Percentiles rank a stretch among this genome's conserved stretches.
These are phyloP conservation scores for Lypha dubia DNA, from an alignment of 2,888 invertebrate genomes.

Conservation along the genomic window DNA sequence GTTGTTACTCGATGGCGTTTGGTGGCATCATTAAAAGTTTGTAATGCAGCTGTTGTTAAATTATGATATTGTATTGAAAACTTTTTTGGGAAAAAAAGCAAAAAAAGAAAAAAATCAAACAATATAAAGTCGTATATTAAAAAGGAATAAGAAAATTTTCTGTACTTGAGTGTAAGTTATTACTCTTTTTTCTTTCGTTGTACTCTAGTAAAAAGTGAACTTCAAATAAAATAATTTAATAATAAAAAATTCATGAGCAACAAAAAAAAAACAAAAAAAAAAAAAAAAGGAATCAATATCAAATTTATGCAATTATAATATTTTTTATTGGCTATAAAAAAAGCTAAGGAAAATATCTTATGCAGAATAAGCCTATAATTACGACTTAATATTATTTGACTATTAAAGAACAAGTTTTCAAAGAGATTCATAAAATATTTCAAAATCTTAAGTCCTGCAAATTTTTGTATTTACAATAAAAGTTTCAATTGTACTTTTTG, in stretches of 20 bases:
- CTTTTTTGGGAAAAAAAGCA: slow-evolving; percentile 48
- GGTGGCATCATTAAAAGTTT: slow-evolving; percentile 73
- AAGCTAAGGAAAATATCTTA: slow-evolving; percentile 31
- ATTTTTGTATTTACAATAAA: not conserved
- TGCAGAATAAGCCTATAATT: slow-evolving; percentile 55
- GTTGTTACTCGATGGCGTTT: slow-evolving; percentile 65
- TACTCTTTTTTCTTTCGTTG: slow-evolving; percentile 17
- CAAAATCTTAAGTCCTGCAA: not conserved
- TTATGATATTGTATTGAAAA: slow-evolving; percentile 72
- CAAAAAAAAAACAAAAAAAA: too few relatives aligned
- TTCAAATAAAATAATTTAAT: slow-evolving; percentile 68
- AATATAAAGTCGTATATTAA: not conserved
- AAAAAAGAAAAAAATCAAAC: not conserved
- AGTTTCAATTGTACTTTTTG: not conserved
- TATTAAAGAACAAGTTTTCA: slow-evolving; percentile 29
- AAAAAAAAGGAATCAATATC: slow-evolving; percentile 51
- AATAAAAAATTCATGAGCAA: slow-evolving; percentile 59
- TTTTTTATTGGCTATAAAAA: slow-evolving; percentile 19
- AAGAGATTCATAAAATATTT: slow-evolving; percentile 30
- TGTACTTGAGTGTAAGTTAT: slow-evolving; percentile 65
- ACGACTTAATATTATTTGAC: slow-evolving; percentile 54
- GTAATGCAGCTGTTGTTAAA: slow-evolving; percentile 72
- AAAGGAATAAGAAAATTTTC: slow-evolving; percentile 38
- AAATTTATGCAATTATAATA: slow-evolving; percentile 22
- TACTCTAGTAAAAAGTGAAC: slow-evolving; percentile 53